phyloP scores from a whole-genome alignment of 2,888 invertebrate species.

The Conomelus anceps region DNA sequence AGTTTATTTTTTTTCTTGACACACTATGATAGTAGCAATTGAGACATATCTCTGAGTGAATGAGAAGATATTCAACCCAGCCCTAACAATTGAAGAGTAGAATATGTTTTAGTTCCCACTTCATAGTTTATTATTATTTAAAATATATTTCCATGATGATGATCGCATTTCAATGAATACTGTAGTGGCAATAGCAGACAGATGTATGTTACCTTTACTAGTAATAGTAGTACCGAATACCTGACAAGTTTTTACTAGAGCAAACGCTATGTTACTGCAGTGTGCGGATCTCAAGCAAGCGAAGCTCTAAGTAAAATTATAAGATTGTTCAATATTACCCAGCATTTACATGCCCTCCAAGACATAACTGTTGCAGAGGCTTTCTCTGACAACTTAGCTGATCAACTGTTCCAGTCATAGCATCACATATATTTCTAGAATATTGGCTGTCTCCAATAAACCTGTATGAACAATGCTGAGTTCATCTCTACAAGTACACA shows the following conservation, averaged over 20 bases:
- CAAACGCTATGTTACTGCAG: not conserved
- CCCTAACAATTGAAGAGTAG: not conserved
- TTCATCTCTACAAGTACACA: not conserved
- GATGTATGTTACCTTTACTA: not conserved
- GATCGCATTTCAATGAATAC: not conserved
- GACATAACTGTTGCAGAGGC: not conserved
- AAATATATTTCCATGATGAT: not conserved
- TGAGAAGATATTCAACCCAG: too few species aligned
- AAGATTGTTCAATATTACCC: not conserved
- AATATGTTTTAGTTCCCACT: not conserved
- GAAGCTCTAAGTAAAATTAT: not conserved
- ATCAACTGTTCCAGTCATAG: slow-evolving; percentile 24
- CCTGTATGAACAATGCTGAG: slow-evolving; percentile 13
- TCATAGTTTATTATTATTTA: not conserved
- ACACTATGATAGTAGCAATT: not conserved
- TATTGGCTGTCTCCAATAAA: slow-evolving; percentile 25
- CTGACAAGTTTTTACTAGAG: not conserved
- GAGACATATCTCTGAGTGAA: not conserved
- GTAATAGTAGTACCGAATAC: not conserved
- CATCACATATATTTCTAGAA: slow-evolving; percentile 24
- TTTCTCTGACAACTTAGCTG: slow-evolving; percentile 22
- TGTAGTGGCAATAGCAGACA: not conserved
- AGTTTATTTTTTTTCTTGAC: not conserved
- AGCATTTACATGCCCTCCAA: slow-evolving; percentile 7
- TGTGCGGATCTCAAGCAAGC: not conserved